Base-by-base conservation (phyloP, 1,140 invertebrate species). In the Tetraneura akinire region DNA sequence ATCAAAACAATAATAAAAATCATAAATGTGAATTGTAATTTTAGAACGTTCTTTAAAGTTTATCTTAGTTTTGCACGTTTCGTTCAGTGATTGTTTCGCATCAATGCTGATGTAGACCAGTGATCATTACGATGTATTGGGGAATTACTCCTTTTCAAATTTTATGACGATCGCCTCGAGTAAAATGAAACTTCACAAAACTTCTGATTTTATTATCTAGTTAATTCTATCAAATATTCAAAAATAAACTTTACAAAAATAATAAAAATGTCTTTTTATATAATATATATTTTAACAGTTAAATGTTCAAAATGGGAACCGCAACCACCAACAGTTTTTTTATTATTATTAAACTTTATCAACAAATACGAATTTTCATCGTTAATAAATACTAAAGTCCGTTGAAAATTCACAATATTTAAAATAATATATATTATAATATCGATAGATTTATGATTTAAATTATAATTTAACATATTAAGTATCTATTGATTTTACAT, bases 21-120 rank as follows among this genome's bases (percentile, higher is more conserved):
- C 32, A 64, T 37, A 64, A 64, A 64, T 37, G 37, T 64, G 60
- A 37, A 8, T 66, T 42, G 62, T 10, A 11, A 66, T 66, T 42
- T 47, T 66, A 37, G 29, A 66, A 47, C 37, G 13, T 70, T 49
- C 32, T 37, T 37, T 37, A 3, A 37, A 26, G 42, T 70, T 70
- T 70, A 70, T 70, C 66, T 70, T 29, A 0, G 21, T 49, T 70
- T 49, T 26, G 66, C 66, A 70, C 66, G 29, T 70, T 49, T 49
- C 18, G 45, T 49, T 70, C 66, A 13, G 16, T 18, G 66, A 70
- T 49, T 70, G 66, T 70, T 70, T 45, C 64, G 64, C 64, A 21
- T 45, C 64, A 45, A 21, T 45, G 64, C 11, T 68, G 13, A 11
- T 45, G 2, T 14, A 13, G 37, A 32, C 66, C 66, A 70, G 49